Percentiles rank a stretch among this genome's conserved stretches.
phyloP scores from a whole-genome alignment of 2,797 vertebrate genomes.

The Bovichtus variegatus region DNA sequence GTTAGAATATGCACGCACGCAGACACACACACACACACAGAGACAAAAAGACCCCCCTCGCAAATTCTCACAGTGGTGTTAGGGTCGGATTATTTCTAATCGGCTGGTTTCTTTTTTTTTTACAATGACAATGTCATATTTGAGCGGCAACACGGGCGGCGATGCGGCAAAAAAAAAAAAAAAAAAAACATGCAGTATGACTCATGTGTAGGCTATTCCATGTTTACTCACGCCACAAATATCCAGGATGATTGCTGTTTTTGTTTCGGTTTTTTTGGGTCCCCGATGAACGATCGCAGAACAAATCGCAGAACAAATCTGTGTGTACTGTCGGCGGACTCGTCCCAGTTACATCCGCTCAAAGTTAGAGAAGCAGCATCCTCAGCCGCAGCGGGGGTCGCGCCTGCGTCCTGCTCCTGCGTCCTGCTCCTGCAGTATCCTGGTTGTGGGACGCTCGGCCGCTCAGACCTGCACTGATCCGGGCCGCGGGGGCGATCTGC shows the following conservation, averaged over 20 bases:
- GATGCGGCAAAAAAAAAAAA: conserved; percentile 69
- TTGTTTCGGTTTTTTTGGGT: no score
- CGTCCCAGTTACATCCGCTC: conserved; percentile 25
- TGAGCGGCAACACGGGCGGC: conserved; percentile 17
- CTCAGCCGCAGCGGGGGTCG: conserved; percentile 56
- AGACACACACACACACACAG: no score
- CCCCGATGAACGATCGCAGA: background rate
- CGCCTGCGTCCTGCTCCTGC: conserved; percentile 67
- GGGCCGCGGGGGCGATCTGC: conserved; percentile 21
- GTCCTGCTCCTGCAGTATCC: conserved; percentile 37
- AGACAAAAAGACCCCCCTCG: no score
- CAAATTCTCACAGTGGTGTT: background rate
- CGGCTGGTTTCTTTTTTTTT: background rate
- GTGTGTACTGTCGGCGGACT: background rate
- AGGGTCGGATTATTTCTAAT: background rate
- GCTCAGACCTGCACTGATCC: conserved; percentile 27
- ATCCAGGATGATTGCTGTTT: conserved; percentile 32
- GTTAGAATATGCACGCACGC: background rate
- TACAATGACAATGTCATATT: conserved; percentile 10
- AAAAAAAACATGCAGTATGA: background rate
- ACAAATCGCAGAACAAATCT: no score
- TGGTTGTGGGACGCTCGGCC: background rate
- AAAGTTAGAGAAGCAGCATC: conserved; percentile 46
- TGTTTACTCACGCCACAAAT: conserved; percentile 64
- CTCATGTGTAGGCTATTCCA: background rate